These are phyloP conservation scores for Festucalex cinctus DNA, from an alignment of 2,113 vertebrate genomes.

Conservation along the genomic window DNA sequence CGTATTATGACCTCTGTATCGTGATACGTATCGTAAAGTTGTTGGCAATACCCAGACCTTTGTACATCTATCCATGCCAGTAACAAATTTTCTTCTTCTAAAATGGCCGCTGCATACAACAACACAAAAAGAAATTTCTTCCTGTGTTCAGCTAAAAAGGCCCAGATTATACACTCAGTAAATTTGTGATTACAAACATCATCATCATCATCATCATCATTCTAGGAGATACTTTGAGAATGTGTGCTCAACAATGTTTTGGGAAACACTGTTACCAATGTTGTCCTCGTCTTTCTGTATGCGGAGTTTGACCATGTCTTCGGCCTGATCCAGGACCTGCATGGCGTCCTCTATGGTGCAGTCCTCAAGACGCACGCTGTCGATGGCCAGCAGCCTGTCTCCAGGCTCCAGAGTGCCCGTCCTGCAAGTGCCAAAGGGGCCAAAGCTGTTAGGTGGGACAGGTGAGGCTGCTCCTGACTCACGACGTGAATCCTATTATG, in stretches of 20 bases:
- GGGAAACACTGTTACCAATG: conserved; percentile 73
- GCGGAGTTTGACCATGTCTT: conserved; percentile 95
- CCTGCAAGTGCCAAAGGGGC: conserved; percentile 63
- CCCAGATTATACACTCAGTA: too few species aligned
- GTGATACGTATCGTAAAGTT: too few species aligned
- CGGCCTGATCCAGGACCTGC: conserved; percentile 88
- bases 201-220: too few species aligned
- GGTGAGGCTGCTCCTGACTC: conserved; percentile 35
- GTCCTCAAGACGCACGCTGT: conserved; percentile 90
- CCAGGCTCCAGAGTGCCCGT: conserved; percentile 95
- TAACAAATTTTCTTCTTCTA: too few species aligned
- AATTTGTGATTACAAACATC: too few species aligned
- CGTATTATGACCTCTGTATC: too few species aligned
- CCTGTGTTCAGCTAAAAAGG: not conserved
- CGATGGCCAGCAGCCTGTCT: conserved; percentile 93
- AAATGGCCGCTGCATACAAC: too few species aligned
- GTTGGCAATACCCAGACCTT: too few species aligned
- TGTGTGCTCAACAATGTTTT: too few species aligned
- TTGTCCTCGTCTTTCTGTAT: conserved; percentile 98
- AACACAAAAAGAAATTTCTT: too few species aligned
- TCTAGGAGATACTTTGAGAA: too few species aligned
- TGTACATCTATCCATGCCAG: not conserved
- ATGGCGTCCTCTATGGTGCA: conserved; percentile 94
- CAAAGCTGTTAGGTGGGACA: conserved; percentile 28
- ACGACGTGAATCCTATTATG: conserved; percentile 51